These are phyloP conservation scores for Neuroterus valhalla DNA, from an alignment of 1,140 invertebrate species.

Conservation along the genomic window DNA sequence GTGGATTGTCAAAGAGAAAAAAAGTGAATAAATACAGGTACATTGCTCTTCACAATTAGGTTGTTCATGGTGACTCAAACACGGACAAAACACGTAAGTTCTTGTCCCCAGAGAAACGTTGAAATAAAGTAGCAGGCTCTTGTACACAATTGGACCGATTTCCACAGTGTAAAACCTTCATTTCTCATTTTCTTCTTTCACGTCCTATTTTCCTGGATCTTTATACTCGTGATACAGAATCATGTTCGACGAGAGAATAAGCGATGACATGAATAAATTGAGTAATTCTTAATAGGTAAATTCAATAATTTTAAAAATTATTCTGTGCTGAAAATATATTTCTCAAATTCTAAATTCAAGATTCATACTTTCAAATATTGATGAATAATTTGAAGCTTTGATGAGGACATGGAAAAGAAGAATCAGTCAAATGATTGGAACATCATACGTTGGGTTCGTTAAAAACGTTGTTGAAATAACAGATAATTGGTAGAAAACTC, in stretches of 20 bases:
- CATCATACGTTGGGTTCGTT: neutral
- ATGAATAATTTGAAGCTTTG: neutral
- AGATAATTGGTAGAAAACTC: constrained; percentile 1
- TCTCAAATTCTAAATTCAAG: no score
- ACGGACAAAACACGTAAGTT: constrained; percentile 16
- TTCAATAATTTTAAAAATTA: no score
- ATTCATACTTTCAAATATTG: no score
- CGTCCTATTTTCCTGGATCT: neutral
- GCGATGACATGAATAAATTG: no score
- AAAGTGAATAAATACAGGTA: constrained; percentile 4
- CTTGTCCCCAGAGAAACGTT: constrained; percentile 10
- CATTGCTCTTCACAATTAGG: neutral
- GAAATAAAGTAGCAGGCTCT: constrained; percentile 40
- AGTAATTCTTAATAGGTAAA: no score
- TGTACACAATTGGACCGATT: constrained; percentile 36
- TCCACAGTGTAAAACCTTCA: neutral
- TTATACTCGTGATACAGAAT: neutral
- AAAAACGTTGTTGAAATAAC: constrained; percentile 18
- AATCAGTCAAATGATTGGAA: constrained; percentile 3
- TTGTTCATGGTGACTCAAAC: constrained; percentile 3
- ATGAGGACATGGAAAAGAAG: neutral
- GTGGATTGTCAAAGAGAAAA: neutral
- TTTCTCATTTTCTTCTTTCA: neutral
- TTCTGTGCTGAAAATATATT: no score
- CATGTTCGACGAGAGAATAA: no score